Percentiles rank a stretch among this genome's conserved stretches.
phyloP scores from a whole-genome alignment of 2,797 vertebrate genomes.

The Hydrolagus colliei region DNA sequence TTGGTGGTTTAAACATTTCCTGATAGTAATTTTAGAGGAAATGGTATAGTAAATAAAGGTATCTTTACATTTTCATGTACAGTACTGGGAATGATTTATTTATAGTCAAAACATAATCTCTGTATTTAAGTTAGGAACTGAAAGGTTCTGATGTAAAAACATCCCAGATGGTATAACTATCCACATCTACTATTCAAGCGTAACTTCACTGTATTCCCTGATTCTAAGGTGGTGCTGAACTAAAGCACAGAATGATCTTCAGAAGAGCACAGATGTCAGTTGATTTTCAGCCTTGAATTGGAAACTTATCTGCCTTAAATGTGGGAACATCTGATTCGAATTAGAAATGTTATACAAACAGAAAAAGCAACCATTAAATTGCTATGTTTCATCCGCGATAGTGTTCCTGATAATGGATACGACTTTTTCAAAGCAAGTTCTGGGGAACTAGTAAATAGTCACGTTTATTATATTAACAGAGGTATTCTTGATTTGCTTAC shows the following conservation, averaged over 20 bases:
- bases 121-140: neutral
- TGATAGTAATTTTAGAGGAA: neutral
- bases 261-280: too few species aligned
- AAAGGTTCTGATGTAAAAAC: too few species aligned
- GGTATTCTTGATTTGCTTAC: neutral
- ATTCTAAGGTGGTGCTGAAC: too few species aligned
- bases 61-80: neutral
- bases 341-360: constrained; percentile 13
- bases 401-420: neutral
- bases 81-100: neutral
- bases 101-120: neutral
- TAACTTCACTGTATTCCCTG: too few species aligned
- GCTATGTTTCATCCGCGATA: neutral
- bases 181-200: too few species aligned
- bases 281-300: neutral
- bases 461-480: neutral
- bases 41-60: neutral
- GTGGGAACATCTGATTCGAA: constrained; percentile 7
- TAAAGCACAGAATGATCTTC: too few species aligned
- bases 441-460: neutral
- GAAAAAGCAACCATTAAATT: neutral
- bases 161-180: too few species aligned
- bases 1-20: neutral
- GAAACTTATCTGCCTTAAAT: neutral
- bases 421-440: neutral